Percentiles rank a stretch among this genome's conserved stretches.
phyloP scores from a whole-genome alignment of 64 coral and sea anemone species.

The Porites australiensis region DNA sequence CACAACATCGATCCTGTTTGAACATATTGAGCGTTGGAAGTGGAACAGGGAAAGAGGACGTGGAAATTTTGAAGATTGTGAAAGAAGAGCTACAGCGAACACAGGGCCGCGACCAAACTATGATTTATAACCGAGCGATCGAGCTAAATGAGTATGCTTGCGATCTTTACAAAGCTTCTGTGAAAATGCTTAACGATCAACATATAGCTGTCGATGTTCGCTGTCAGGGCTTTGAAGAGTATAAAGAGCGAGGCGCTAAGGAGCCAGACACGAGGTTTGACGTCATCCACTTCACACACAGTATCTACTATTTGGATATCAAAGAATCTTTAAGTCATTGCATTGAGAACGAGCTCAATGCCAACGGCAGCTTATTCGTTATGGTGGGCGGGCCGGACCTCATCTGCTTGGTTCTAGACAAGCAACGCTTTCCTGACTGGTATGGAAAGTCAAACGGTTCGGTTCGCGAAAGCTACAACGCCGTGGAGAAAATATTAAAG shows the following conservation, averaged over 20 bases:
- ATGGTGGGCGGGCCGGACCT: not conserved
- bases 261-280: conserved; percentile 11
- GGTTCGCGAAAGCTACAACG: not conserved
- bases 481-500: conserved; percentile 15
- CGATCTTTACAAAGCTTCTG: not conserved
- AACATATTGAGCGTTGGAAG: conserved; percentile 58
- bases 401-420: not conserved
- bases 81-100: conserved; percentile 10
- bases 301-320: conserved; percentile 14
- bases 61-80: conserved; percentile 49
- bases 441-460: not conserved
- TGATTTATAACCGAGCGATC: conserved; percentile 37
- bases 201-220: not conserved
- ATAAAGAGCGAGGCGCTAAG: not conserved
- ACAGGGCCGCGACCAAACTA: not conserved
- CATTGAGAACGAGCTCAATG: conserved; percentile 11
- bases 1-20: not conserved
- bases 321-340: conserved; percentile 30
- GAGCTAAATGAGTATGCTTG: conserved; percentile 20
- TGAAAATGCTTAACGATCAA: not conserved
- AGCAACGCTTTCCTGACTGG: not conserved
- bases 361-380: not conserved
- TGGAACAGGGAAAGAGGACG: conserved; percentile 18
- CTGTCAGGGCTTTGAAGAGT: conserved; percentile 20
- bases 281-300: conserved; percentile 38